Conservation (phyloP, 2,888 invertebrate genomes). For the Serripes groenlandicus region DNA sequence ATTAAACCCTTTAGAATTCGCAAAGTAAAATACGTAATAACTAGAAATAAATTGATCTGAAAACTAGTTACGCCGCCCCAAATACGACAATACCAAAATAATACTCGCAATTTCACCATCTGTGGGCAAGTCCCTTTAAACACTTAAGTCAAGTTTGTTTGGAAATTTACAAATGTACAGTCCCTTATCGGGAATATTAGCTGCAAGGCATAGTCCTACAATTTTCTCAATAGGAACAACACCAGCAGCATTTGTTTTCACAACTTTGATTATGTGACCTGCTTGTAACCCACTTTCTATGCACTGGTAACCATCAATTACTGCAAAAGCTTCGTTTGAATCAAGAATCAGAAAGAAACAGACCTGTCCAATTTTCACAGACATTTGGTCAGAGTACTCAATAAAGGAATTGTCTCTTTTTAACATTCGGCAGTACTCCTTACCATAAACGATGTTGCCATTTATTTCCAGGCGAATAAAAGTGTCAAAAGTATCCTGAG, state of each 20-base stretch:
- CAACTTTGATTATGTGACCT: neutral
- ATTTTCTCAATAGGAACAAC: too few relatives aligned
- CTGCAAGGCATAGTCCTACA: neutral
- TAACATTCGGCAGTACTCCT: too few relatives aligned
- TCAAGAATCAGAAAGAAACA: slow-evolving; percentile 2
- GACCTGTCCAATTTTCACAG: neutral
- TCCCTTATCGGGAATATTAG: neutral
- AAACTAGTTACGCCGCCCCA: too few relatives aligned
- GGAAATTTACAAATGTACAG: slow-evolving; percentile 10
- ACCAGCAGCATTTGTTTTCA: neutral
- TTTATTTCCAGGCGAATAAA: slow-evolving; percentile 41
- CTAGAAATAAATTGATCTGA: too few relatives aligned
- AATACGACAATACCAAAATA: too few relatives aligned
- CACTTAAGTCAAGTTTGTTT: neutral
- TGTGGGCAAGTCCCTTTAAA: too few relatives aligned
- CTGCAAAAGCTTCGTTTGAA: neutral
- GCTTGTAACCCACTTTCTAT: neutral
- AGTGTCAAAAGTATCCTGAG: slow-evolving; percentile 2
- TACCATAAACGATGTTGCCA: slow-evolving; percentile 28
- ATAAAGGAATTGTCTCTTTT: slow-evolving; percentile 49
- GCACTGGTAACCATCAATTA: neutral
- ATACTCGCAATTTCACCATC: too few relatives aligned
- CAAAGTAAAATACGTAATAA: too few relatives aligned
- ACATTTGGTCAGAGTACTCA: neutral
- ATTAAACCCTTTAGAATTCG: too few relatives aligned